These are phyloP conservation scores for Cosmopolites sordidus DNA, from an alignment of 2,888 invertebrate genomes.

Conservation along the genomic window DNA sequence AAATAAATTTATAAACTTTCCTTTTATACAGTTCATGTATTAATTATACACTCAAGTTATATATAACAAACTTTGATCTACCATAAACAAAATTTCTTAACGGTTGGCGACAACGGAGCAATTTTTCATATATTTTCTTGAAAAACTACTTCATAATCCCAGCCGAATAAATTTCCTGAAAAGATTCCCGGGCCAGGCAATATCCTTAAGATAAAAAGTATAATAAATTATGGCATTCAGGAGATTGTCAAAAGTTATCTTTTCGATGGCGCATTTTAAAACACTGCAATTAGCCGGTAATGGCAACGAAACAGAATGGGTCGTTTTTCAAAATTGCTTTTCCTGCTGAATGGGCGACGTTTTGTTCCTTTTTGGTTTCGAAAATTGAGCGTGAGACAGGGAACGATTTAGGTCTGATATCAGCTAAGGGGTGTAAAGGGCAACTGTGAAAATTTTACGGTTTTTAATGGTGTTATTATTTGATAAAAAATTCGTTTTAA, in stretches of 20 bases:
- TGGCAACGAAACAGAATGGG: conserved; percentile 48
- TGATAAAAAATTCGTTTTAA: too few species aligned
- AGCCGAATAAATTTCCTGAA: conserved; percentile 22
- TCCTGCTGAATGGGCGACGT: background rate
- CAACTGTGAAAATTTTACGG: too few species aligned
- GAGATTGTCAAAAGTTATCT: conserved; percentile 49
- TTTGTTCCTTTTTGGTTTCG: background rate
- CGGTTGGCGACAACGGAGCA: conserved; percentile 1
- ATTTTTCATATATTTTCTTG: conserved; percentile 25
- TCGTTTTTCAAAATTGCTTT: conserved; percentile 51
- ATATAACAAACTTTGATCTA: too few species aligned
- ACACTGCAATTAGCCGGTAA: conserved; percentile 49
- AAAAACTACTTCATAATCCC: background rate
- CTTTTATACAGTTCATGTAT: too few species aligned
- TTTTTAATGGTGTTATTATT: too few species aligned
- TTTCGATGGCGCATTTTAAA: conserved; percentile 42
- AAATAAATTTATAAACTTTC: too few species aligned
- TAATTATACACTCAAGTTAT: too few species aligned
- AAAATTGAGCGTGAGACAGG: background rate
- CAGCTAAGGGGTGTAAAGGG: too few species aligned
- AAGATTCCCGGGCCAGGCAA: conserved; percentile 22
- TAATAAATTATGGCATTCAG: conserved; percentile 43
- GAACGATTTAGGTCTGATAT: too few species aligned
- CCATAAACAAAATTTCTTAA: too few species aligned
- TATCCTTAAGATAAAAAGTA: conserved; percentile 33